Conservation (phyloP, 2,888 invertebrate genomes). For the Lampropteryx suffumata region DNA sequence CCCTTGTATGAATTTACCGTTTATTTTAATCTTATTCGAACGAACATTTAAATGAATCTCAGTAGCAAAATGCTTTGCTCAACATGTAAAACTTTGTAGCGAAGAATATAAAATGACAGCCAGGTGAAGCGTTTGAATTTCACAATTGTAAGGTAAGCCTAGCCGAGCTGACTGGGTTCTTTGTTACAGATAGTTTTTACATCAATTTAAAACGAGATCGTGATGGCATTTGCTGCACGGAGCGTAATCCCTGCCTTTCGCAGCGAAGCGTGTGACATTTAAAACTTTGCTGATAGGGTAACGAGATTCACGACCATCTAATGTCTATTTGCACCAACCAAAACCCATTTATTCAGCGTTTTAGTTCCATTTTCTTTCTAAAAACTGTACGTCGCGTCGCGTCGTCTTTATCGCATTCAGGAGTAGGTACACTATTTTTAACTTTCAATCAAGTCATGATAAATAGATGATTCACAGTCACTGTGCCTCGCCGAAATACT, state of each 20-base stretch:
- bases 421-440: no score
- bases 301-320: slow-evolving; percentile 46
- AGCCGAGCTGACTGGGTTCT: slow-evolving; percentile 16
- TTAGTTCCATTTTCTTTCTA: no score
- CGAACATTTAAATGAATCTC: slow-evolving; percentile 9
- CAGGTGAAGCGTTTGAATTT: slow-evolving; percentile 11
- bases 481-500: slow-evolving; percentile 16
- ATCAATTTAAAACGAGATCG: slow-evolving; percentile 58
- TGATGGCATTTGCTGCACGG: slow-evolving; percentile 65
- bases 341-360: no score
- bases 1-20: slow-evolving; percentile 10
- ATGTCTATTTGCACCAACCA: slow-evolving; percentile 2
- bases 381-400: no score
- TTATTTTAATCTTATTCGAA: slow-evolving; percentile 9
- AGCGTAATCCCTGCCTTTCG: slow-evolving; percentile 65
- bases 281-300: slow-evolving; percentile 46
- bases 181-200: slow-evolving; percentile 43
- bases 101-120: slow-evolving; percentile 1
- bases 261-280: slow-evolving; percentile 63
- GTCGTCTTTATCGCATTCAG: no score
- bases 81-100: neutral
- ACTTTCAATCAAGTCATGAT: no score
- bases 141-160: slow-evolving; percentile 22
- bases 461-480: slow-evolving; percentile 12
- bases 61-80: neutral